phyloP scores from a whole-genome alignment of 2,888 invertebrate genomes.

The Sminthurides aquaticus region DNA sequence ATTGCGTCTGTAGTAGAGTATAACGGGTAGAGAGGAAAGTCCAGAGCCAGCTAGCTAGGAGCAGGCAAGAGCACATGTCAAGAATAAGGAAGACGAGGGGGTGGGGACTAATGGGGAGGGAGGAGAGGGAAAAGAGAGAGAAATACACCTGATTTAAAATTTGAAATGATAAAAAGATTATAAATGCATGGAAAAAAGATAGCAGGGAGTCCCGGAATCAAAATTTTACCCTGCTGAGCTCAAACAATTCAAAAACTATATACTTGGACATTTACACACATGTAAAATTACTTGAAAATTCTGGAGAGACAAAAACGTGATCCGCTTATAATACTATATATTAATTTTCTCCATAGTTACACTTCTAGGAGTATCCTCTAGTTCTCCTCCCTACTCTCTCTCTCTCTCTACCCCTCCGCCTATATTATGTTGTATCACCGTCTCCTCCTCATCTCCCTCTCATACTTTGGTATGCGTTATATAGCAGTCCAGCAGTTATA shows the following conservation, averaged over 20 bases:
- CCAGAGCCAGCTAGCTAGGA: no score
- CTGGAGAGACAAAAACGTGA: constrained; percentile 26
- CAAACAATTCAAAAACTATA: constrained; percentile 29
- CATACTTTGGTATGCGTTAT: no score
- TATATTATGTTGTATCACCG: no score
- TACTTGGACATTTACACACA: constrained; percentile 16
- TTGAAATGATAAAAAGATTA: constrained; percentile 37
- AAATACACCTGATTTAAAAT: constrained; percentile 34
- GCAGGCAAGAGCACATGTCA: background rate
- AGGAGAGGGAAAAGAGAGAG: no score
- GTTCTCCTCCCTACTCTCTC: no score
- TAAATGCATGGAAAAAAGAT: constrained; percentile 44
- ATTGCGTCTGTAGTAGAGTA: no score
- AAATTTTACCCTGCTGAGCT: constrained; percentile 43
- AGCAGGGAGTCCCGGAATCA: constrained; percentile 44
- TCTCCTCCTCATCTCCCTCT: background rate
- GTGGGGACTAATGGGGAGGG: no score
- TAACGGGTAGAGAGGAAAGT: no score
- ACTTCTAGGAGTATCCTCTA: no score
- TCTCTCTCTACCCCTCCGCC: background rate
- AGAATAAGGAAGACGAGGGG: background rate
- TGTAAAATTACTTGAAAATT: background rate
- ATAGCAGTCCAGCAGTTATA: no score
- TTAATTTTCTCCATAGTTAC: no score
- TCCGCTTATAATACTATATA: no score